Percentiles rank a stretch among this genome's conserved stretches.
Conservation (phyloP, 1,140 invertebrate species). For the Lucilia sericata region DNA sequence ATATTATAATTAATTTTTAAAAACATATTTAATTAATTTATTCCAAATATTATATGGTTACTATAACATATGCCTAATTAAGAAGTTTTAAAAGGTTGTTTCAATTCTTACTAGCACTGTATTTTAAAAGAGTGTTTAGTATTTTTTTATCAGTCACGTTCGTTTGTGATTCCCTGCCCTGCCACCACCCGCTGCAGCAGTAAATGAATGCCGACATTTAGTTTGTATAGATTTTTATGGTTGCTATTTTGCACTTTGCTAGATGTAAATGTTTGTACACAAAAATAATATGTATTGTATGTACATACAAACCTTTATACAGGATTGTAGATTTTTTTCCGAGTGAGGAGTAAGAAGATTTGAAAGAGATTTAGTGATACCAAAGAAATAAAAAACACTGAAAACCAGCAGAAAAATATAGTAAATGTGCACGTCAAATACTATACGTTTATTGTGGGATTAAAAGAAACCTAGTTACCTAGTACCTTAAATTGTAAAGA, state of each 20-base stretch:
- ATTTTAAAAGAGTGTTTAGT: background rate
- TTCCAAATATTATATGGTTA: too few species aligned
- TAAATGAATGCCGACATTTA: conserved; percentile 10
- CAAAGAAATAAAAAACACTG: background rate
- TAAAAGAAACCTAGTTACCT: conserved; percentile 13
- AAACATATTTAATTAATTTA: too few species aligned
- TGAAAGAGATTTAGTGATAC: background rate
- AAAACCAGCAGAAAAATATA: background rate
- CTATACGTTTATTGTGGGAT: background rate
- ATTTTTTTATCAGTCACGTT: conserved; percentile 3
- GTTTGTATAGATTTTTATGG: conserved; percentile 14
- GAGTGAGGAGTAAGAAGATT: background rate
- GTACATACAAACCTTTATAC: background rate
- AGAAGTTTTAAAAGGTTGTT: too few species aligned
- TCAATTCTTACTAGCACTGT: background rate
- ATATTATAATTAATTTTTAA: too few species aligned
- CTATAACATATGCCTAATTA: too few species aligned
- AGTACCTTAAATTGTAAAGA: background rate
- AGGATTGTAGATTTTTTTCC: background rate
- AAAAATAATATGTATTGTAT: too few species aligned
- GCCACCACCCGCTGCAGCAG: background rate
- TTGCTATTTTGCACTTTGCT: conserved; percentile 2
- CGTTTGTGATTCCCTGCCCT: background rate
- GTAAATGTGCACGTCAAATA: background rate
- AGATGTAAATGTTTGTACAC: background rate